Base-by-base conservation (phyloP, 2,888 invertebrate genomes). In the Lissonota sp. region DNA sequence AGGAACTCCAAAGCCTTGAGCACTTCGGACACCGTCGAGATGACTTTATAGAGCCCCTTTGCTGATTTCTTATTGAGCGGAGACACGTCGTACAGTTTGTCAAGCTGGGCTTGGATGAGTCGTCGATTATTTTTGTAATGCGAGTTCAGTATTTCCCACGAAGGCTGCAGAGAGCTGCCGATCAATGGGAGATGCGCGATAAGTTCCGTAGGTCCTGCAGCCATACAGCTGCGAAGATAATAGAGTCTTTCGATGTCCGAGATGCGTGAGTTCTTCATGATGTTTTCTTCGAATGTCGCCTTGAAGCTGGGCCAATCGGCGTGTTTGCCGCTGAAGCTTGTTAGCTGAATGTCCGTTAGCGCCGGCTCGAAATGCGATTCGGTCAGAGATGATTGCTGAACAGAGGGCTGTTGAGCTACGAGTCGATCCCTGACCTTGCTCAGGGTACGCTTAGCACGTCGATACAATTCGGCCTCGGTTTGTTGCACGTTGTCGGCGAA, bases 71-170 rank as follows among this genome's bases (percentile, higher is more conserved):
- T 3, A 3, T 26, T 26, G 26, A 26, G 26, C 26, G 26, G 26
- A 26, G 26, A 2, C 26, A 26, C 1, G 26, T 26, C 2, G 3
- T 14, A 7, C 8, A 73, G 42, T 4, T 67, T 37, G 8, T 70
- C 71, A 1, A 72, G 10, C 2, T 73, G 73, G 0, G 62, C 57
- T 37, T 79, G 63, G 7, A 75, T 66, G 16, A 75, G 70, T 0
- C 71, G 66, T 0, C 70, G 49, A 10, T 69, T 74, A n/a, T 71
- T 80, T n/a, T 67, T 66, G 8, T 71, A 55, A 1, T 57, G 57
- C 12, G 14, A 40, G 6, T 3, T 5, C 8, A 74, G 55, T 5
- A 62, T 3, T 10, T 72, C 66, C 67, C 53, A 74, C 14, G 81
- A 85, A 67, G 72, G 80, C 12, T 69, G 60, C 0, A 75, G 53